Percentiles rank a stretch among this genome's conserved stretches.
phyloP scores from a whole-genome alignment of 1,140 invertebrate species.

The Macrosteles quadrilineatus region DNA sequence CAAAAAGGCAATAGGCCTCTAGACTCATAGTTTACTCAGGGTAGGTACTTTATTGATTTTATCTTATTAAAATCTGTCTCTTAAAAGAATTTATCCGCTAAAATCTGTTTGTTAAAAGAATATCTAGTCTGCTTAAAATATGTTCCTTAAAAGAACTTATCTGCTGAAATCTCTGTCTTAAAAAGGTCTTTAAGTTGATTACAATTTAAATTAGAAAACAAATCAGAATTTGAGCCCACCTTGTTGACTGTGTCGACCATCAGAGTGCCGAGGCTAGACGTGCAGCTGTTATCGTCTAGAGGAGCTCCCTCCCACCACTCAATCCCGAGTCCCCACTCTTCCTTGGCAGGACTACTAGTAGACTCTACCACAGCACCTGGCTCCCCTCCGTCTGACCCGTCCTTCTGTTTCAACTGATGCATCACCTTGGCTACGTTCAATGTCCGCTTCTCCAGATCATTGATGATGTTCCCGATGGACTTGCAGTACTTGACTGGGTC shows the following conservation, averaged over 20 bases:
- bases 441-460: conserved; percentile 9
- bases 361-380: not conserved
- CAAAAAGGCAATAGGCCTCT: too few relatives aligned
- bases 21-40: too few relatives aligned
- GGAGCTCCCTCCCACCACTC: conserved; percentile 9
- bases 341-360: not conserved
- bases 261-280: conserved; percentile 41
- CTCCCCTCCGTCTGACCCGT: not conserved
- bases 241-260: conserved; percentile 44
- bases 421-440: conserved; percentile 15
- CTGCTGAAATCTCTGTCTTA: too few relatives aligned
- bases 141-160: too few relatives aligned
- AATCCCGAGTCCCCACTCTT: not conserved
- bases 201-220: too few relatives aligned
- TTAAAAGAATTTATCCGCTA: too few relatives aligned
- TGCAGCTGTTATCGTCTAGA: conserved; percentile 4
- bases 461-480: conserved; percentile 7
- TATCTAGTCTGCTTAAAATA: too few relatives aligned
- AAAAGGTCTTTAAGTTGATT: too few relatives aligned
- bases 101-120: too few relatives aligned
- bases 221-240: too few relatives aligned
- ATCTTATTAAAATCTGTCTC: too few relatives aligned
- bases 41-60: too few relatives aligned
- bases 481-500: conserved; percentile 14
- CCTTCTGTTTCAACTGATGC: conserved; percentile 24